Base-by-base conservation (phyloP, 2,797 vertebrate species). In the Microchirus variegatus region DNA sequence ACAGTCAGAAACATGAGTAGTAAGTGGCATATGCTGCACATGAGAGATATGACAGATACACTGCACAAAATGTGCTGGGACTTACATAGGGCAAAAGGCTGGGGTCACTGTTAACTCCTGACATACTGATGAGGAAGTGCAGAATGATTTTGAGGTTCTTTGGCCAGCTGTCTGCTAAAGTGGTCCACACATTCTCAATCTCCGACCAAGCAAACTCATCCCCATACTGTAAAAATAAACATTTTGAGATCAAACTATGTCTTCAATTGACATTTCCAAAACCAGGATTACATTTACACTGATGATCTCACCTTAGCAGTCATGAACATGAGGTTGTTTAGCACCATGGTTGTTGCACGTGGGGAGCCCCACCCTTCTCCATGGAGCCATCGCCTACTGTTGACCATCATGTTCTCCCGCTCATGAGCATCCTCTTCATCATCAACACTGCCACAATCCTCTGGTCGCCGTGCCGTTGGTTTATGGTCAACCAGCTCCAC, bases 311-410 rank as follows among this genome's bases (percentile, higher is more conserved):
- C 98, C 96, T 99, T 99, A 12, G 98, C 97, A 0, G 98, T 99
- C 94, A 99, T 99, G 83, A 99, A 99, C 96, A 99, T 97, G 45
- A 99, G 94, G 77, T 99, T 99, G 92, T 99, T 99, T 74, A 99
- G 90, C 90, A 99, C 96, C 96, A 99, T 97, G 55, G 96, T 94
- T 17, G 98, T 98, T 61, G 97, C 98, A 44, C 96, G 96, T 0
- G 96, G 97, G 4, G 98, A 99, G 3, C 98, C 98, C 98, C 98
- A 99, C 73, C 98, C 98, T 75, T 98, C 96, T 73, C 98, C 98
- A 59, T 93, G 91, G 0, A 99, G 90, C 98, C 98, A 99, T 53
- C 97, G 94, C 5, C 98, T 91, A 75, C 96, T 98, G 58, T 97
- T 99, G 65, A 98, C 93, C 97, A 98, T 99, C 70, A 97, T 92